Base-by-base conservation (phyloP, 1,140 invertebrate genomes). In the Cydia amplana region DNA sequence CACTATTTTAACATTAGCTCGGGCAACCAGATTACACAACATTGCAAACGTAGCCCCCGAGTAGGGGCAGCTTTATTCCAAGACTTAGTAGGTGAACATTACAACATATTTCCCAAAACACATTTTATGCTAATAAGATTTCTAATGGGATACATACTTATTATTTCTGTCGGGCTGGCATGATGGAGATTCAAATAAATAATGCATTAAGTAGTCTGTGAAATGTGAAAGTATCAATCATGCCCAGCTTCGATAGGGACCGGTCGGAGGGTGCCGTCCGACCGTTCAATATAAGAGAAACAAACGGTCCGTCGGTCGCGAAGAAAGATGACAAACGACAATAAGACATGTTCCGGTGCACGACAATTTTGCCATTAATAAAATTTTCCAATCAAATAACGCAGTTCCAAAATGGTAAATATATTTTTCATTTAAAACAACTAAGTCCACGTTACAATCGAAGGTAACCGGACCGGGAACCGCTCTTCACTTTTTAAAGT, bases 301-400 rank as follows among this genome's bases (percentile, higher is more conserved):
- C 12, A 40, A 32, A 67, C 32, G 32, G n/a, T 36, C 65, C 28
- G 28, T 70, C 28, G 36, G 36, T 23, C 65, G 16, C 28, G 14
- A 32, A 70, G 18, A 36, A 70, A 36, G 65, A 70, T 70, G 32
- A 70, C 28, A 28, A 32, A 67, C 64, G n/a, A 70, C 36, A 70
- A n/a, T 70, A 20, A 14, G 14, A 70, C 65, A 70, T n/a, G 23
- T 70, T 70, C 32, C 18, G 65, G 65, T 70, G 32, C 28, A 70
- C 65, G 23, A 70, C 32, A 70, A 70, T 70, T 70, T 70, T 70
- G 65, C 65, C 65, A 70, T 70, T 70, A 70, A 36, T 67, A 32
- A 70, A 70, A 43, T 18, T 32, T 70, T 36, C 28, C 65, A 70
- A 40, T 10, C n/a, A 70, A 18, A 36, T 23, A 60, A 60, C 55